These are phyloP conservation scores for Ariolimax columbianus DNA, from an alignment of 2,888 invertebrate species.

Conservation along the genomic window DNA sequence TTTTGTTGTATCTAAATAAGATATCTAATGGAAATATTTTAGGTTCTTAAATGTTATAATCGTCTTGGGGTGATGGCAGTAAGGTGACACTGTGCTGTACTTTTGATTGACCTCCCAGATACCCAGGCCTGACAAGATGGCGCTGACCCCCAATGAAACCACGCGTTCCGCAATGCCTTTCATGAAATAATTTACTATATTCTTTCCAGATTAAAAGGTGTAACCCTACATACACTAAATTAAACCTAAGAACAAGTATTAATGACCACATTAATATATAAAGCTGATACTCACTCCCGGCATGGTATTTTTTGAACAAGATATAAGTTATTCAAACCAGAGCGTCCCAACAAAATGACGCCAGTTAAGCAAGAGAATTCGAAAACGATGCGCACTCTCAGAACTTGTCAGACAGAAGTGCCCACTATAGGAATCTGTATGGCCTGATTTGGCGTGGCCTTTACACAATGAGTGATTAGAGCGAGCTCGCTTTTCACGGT, in stretches of 20 bases:
- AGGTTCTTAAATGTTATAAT: no score
- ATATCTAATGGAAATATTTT: no score
- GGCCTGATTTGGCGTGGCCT: background rate
- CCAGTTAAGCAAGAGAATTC: slow-evolving; percentile 42
- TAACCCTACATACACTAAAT: background rate
- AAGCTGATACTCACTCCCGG: slow-evolving; percentile 41
- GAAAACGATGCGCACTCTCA: slow-evolving; percentile 12
- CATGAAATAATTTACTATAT: slow-evolving; percentile 1
- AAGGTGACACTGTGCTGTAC: slow-evolving; percentile 43
- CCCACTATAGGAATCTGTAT: slow-evolving; percentile 11
- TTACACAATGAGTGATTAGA: background rate
- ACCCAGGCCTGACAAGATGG: slow-evolving; percentile 25
- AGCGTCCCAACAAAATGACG: slow-evolving; percentile 43
- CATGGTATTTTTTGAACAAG: slow-evolving; percentile 28
- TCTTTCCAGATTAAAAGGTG: background rate
- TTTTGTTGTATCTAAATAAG: no score
- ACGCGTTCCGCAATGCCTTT: slow-evolving; percentile 28
- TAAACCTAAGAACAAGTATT: background rate
- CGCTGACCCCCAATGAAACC: slow-evolving; percentile 43
- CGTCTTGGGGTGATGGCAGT: no score
- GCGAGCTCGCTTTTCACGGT: no score
- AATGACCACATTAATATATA: background rate
- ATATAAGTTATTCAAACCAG: slow-evolving; percentile 33
- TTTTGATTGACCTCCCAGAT: slow-evolving; percentile 27
- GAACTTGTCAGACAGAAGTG: background rate